These are phyloP conservation scores for Champsocephalus gunnari DNA, from an alignment of 2,797 vertebrate genomes.

Conservation along the genomic window DNA sequence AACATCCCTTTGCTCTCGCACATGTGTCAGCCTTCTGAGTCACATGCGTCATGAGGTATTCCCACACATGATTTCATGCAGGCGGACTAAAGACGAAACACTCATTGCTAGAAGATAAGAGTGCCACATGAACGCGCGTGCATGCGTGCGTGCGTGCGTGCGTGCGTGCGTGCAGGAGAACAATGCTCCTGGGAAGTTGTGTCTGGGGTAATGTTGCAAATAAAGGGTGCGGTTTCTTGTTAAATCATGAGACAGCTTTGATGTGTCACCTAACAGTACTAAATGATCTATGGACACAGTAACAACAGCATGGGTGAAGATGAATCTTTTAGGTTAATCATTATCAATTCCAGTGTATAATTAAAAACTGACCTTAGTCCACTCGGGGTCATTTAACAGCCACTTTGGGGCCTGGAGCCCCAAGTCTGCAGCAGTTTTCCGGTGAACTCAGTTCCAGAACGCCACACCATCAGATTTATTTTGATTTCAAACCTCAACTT, in stretches of 20 bases:
- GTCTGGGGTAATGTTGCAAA: constrained; percentile 58
- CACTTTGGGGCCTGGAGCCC: too few species aligned
- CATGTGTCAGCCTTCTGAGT: constrained; percentile 27
- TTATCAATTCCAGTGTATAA: background rate
- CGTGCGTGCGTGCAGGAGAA: background rate
- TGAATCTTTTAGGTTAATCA: background rate
- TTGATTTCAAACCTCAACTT: too few species aligned
- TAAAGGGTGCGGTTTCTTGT: constrained; percentile 54
- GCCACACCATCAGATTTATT: too few species aligned
- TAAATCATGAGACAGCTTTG: constrained; percentile 61
- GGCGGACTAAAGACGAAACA: constrained; percentile 8
- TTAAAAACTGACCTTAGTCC: background rate
- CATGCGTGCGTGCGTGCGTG: too few species aligned
- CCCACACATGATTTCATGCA: constrained; percentile 12
- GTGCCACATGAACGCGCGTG: background rate
- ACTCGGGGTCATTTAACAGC: too few species aligned
- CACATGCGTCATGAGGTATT: constrained; percentile 33
- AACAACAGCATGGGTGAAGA: background rate
- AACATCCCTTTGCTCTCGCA: constrained; percentile 1
- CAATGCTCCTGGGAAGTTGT: too few species aligned
- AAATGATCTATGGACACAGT: constrained; percentile 7
- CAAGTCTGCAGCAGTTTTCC: too few species aligned
- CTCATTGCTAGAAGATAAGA: constrained; percentile 31
- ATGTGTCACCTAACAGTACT: constrained; percentile 30
- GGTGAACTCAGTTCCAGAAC: too few species aligned